Evolutionary conservation across 2,113 vertebrate genomes (phyloP), one percentile per base, ranked within the genome.

Genomic region (Bubo bubo): DNA sequence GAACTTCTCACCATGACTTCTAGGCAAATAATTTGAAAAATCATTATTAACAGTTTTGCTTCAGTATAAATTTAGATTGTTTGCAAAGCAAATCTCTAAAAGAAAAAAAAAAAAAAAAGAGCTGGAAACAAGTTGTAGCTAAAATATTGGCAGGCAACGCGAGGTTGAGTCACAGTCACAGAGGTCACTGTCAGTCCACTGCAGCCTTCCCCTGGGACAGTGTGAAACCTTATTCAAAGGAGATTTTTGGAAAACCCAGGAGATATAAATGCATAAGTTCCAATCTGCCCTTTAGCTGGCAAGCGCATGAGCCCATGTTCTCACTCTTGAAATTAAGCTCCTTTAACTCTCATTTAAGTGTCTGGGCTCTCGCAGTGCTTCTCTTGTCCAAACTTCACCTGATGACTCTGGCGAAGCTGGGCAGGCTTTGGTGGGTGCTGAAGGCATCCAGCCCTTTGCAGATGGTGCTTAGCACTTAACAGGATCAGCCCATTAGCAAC

Each of bases 221-320:
- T 2, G 0, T 7, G 49, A 71, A 95, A 94, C 35, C 91, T 89
- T 94, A 88, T 59, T 68, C 59, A 93, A 96, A 96, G 91, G 32
- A 73, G 95, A 93, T 94, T 93, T 87, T 92, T 13, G 0, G 81
- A 79, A 91, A 96, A 87, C 62, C 60, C 45, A 62, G 27, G 86
- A 93, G 93, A 95, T 94, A 91, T 95, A 97, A 91, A 89, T 89
- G 45, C 77, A 13, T 85, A 95, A 93, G 16, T 84, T 91, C 86
- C 94, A 91, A 70, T 95, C 81, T 86, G 84, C 88, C 56, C 56
- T 55, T 88, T 49, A 87, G 66, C 91, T 68, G 85, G 68, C 56
- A 85, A 87, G 77, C 11, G 0, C 70, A 41, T 45, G 80, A 96
- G 90, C 70, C 91, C 85, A 15, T 3, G 4, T 90, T 94, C 92